Percentiles rank a stretch among this genome's conserved stretches.
phyloP scores from a whole-genome alignment of 2,797 vertebrate species.

The Pyrocephalus nanus region DNA sequence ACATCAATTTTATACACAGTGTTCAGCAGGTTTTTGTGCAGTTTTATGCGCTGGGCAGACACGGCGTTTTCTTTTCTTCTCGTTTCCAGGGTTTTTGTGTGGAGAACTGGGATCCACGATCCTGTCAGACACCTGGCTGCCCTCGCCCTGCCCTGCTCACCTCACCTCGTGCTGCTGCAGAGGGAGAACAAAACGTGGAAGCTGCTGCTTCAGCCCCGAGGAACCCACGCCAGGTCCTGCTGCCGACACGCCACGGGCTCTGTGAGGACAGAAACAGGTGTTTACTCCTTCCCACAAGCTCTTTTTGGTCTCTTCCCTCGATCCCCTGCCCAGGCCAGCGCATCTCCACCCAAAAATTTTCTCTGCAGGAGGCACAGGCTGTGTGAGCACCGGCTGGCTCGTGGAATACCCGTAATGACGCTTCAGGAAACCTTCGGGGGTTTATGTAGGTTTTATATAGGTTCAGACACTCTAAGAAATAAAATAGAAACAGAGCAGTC shows the following conservation, averaged over 20 bases:
- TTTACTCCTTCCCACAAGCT: constrained; percentile 10
- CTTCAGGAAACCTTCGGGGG: not conserved
- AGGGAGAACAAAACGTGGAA: not conserved
- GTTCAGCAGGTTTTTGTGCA: accelerated
- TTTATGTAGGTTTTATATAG: not conserved
- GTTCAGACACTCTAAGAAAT: constrained; percentile 14
- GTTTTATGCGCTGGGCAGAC: not conserved
- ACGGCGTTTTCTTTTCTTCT: not conserved
- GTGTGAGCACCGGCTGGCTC: constrained; percentile 4
- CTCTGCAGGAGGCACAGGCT: not conserved
- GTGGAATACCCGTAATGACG: constrained; percentile 27
- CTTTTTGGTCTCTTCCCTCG: constrained; percentile 38
- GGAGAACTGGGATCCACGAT: not conserved
- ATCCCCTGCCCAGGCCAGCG: not conserved
- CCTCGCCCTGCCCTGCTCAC: not conserved
- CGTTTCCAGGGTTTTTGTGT: accelerated
- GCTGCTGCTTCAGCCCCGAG: not conserved
- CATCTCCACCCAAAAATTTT: not conserved
- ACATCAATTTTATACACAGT: accelerated
- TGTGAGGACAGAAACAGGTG: not conserved
- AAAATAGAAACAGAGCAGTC: constrained; percentile 41
- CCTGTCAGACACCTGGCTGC: not conserved
- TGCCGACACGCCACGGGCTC: not conserved
- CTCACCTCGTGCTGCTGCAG: not conserved
- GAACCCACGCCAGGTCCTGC: not conserved